Percentiles rank a stretch among this genome's conserved stretches.
These are phyloP conservation scores for Halesus radiatus DNA, from an alignment of 1,140 invertebrate species.

Conservation along the genomic window DNA sequence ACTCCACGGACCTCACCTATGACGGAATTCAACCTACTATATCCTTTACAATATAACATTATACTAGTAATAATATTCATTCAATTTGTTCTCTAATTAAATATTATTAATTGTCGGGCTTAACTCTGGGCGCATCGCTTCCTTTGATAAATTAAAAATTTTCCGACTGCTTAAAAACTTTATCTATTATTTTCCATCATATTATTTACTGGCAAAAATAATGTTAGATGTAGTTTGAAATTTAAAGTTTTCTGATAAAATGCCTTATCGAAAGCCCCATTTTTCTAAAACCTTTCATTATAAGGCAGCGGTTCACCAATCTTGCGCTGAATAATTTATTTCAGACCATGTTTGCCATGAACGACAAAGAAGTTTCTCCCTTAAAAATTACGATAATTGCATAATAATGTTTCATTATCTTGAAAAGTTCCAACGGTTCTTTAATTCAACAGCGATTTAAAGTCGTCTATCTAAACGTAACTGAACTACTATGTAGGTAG, in stretches of 20 bases:
- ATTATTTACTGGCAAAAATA: slow-evolving; percentile 26
- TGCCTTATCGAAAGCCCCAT: slow-evolving; percentile 5
- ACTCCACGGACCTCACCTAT: slow-evolving; percentile 88
- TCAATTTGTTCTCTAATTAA: no score
- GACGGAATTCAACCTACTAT: slow-evolving; percentile 94
- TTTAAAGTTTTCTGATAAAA: neutral
- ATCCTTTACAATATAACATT: slow-evolving; percentile 83
- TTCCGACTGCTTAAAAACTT: no score
- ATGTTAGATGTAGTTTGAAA: slow-evolving; percentile 26
- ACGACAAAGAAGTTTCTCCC: neutral
- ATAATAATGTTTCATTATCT: slow-evolving; percentile 26
- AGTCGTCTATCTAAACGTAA: neutral
- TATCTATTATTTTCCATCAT: neutral
- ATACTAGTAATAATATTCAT: no score
- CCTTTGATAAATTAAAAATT: no score
- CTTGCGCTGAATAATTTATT: slow-evolving; percentile 51
- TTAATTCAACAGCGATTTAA: neutral
- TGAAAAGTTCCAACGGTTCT: slow-evolving; percentile 4
- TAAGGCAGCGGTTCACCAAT: slow-evolving; percentile 36
- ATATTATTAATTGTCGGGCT: no score
- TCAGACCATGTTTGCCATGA: slow-evolving; percentile 5
- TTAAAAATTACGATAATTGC: slow-evolving; percentile 41
- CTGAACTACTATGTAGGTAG: no score
- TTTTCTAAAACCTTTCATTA: slow-evolving; percentile 25
- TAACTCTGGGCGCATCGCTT: no score